Evolutionary conservation across 2,888 invertebrate genomes (phyloP), one percentile per base, ranked within the genome.

Genomic region (Eupithecia subumbrata): DNA sequence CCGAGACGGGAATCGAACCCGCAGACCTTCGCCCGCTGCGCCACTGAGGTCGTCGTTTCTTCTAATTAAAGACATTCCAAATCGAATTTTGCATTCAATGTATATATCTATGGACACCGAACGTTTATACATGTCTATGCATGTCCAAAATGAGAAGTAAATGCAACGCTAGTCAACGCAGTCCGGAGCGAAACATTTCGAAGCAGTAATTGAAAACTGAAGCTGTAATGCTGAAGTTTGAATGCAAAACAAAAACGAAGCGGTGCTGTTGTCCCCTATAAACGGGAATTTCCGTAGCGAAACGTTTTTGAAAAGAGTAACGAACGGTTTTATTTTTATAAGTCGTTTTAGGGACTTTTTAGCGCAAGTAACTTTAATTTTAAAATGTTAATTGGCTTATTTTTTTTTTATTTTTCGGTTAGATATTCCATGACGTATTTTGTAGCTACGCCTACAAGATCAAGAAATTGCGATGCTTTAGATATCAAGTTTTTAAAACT

Each of bases 131-230:
- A 63, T 25, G 60, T 25, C 60, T 14, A 25, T 25, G 25, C 34
- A 34, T 22, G 45, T 34, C 64, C 64, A 64, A 30, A 43, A 30
- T 40, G 66, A 70, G 43, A 71, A 74, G 64, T 74, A 52, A 64
- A 64, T 70, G 48, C 64, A 74, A 37, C 37, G 25, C 37, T 70
- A 30, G 77, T n/a, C n/a, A n/a, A n/a, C n/a, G n/a, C 74, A 71
- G 37, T 74, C 76, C 52, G 71, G 16, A 69, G 43, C 25, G 34
- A 40, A 64, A 70, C 74, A 80, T 74, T 76, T 48, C 60, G 63
- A 68, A 80, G 80, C 82, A 80, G 80, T 76, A 76, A 80, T 83
- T 79, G 76, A 73, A 81, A 82, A 79, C 76, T 77, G 76, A 83
- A 79, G 74, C 71, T 70, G 73, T 69, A 77, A 80, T 78, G 75